Percentiles rank a stretch among this genome's conserved stretches.
phyloP scores from a whole-genome alignment of 2,113 vertebrate genomes.

The Polypterus bichir region DNA sequence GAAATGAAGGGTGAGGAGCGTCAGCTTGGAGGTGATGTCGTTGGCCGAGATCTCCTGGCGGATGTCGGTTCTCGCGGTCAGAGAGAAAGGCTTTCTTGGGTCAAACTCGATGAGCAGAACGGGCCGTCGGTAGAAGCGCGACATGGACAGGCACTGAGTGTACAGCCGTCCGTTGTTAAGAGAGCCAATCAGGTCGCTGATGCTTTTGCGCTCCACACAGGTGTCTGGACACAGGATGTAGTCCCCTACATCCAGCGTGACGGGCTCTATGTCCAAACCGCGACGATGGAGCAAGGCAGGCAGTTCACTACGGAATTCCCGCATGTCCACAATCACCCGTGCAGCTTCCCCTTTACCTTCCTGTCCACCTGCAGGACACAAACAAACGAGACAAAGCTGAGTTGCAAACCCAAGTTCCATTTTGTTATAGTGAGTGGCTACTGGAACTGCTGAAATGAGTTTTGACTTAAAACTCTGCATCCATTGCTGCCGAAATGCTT shows the following conservation, averaged over 20 bases:
- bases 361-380: constrained; percentile 64
- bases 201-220: constrained; percentile 86
- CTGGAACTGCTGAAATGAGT: too few relatives aligned
- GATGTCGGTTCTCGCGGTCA: constrained; percentile 59
- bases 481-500: too few relatives aligned
- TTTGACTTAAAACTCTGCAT: too few relatives aligned
- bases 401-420: too few relatives aligned
- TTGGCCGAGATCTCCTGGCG: constrained; percentile 75
- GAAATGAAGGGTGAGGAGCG: constrained; percentile 86
- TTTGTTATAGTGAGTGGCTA: too few relatives aligned
- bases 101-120: constrained; percentile 91
- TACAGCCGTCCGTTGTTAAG: constrained; percentile 82
- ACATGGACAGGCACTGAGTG: constrained; percentile 79
- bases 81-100: constrained; percentile 73
- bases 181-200: constrained; percentile 86
- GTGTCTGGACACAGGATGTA: constrained; percentile 85
- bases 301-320: constrained; percentile 90
- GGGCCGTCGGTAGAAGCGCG: constrained; percentile 75
- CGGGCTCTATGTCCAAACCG: constrained; percentile 84
- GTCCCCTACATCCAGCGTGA: constrained; percentile 87
- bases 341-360: constrained; percentile 53
- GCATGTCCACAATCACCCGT: constrained; percentile 81
- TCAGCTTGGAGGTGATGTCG: constrained; percentile 78
- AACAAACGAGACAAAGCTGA: constrained; percentile 6
- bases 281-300: constrained; percentile 80